Evolutionary conservation across 2,888 invertebrate genomes (phyloP), one percentile per base, ranked within the genome.

Genomic region (Actias luna): DNA sequence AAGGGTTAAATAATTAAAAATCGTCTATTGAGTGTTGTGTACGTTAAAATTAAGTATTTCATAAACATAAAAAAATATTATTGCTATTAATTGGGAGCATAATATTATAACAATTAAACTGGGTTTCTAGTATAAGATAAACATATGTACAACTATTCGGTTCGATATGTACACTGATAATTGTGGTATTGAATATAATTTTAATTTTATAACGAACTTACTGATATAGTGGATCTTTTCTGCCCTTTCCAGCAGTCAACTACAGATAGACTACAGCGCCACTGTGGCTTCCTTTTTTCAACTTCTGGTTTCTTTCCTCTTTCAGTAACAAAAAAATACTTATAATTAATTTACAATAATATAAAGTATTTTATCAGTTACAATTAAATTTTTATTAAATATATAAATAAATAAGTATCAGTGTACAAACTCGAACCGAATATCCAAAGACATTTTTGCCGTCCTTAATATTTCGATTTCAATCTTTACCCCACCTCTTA

Each of bases 401-500:
- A 18, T 42, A 8, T n/a, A 25, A 50, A 50, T 50, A 12, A 29
- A 16, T n/a, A 7, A 8, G 0, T 7, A 29, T 29, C 55, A 55
- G n/a, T 55, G 55, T 55, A 22, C 27, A 22, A 5, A 29, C 27
- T 22, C 42, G 39, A 58, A 58, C 22, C 46, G 58, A 57, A 33
- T 58, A 57, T 70, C 73, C 78, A 83, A 82, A 83, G 79, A 82
- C 76, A 85, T 82, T n/a, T n/a, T 86, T 87, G 84, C 89, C 89
- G 89, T 89, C 89, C 89, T 84, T 68, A 75, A 70, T 73, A 70
- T 71, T 79, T 75, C 74, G 74, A 71, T 77, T 80, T 77, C 71
- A 78, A n/a, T n/a, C 73, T 77, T 73, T 83, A 78, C 88, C 55
- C 89, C 90, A 90, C 90, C 89, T 50, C 46, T 87, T 84, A 78